Percentiles rank a stretch among this genome's conserved stretches.
Evolutionary conservation across 2,113 vertebrate genomes (phyloP).

Genomic region (Gobio gobio): DNA sequence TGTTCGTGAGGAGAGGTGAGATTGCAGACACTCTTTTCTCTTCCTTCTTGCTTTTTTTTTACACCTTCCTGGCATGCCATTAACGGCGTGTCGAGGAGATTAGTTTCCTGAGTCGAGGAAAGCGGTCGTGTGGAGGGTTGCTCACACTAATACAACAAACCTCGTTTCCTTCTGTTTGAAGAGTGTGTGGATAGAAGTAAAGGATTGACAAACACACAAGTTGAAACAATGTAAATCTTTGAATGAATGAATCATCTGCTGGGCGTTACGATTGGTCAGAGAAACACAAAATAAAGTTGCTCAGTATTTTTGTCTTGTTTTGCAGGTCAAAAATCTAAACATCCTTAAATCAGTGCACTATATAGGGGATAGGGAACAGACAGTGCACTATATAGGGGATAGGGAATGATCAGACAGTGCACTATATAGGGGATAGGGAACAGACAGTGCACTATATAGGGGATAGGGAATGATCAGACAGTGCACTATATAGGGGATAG

Average conservation of each 20-base stretch:
- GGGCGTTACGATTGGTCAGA: neutral
- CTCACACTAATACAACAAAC: conserved; percentile 55
- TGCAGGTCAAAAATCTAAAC: too few species aligned
- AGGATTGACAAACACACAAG: neutral
- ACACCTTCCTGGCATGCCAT: conserved; percentile 62
- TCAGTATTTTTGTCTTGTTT: too few species aligned
- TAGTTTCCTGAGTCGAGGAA: conserved; percentile 62
- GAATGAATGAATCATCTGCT: neutral
- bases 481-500: too few species aligned
- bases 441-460: too few species aligned
- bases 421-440: too few species aligned
- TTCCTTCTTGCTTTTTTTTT: conserved; percentile 47
- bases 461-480: too few species aligned
- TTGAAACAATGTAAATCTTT: neutral
- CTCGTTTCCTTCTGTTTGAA: conserved; percentile 47
- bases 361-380: too few species aligned
- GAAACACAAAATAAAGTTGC: too few species aligned
- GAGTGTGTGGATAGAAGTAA: neutral
- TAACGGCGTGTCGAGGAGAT: conserved; percentile 62
- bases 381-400: too few species aligned
- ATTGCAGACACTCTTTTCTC: conserved; percentile 58
- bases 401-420: too few species aligned
- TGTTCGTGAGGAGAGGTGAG: conserved; percentile 63
- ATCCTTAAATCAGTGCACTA: too few species aligned
- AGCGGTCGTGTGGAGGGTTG: conserved; percentile 49